Conservation (phyloP, 2,888 invertebrate genomes). For the Drosophila prolongata region DNA sequence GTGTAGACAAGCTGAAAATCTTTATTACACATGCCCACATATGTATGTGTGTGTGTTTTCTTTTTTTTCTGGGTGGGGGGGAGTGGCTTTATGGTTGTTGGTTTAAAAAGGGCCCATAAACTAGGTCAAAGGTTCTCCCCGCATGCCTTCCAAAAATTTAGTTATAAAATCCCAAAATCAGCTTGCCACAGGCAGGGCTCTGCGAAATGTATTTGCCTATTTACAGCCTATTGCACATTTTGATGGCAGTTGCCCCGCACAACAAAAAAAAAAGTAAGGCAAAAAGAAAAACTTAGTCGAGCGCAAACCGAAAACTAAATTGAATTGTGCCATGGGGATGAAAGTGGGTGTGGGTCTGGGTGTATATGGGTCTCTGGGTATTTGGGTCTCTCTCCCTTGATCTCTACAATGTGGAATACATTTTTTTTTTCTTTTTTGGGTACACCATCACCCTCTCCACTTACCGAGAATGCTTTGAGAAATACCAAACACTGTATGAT, state of each 20-base stretch:
- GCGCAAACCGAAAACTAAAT: slow-evolving; percentile 77
- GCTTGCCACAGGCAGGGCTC: slow-evolving; percentile 39
- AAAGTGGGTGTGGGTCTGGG: slow-evolving; percentile 6
- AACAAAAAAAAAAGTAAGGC: neutral
- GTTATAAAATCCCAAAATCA: slow-evolving; percentile 73
- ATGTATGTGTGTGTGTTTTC: neutral
- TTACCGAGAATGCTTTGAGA: slow-evolving; percentile 96
- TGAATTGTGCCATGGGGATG: slow-evolving; percentile 62
- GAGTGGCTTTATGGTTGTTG: slow-evolving; percentile 54
- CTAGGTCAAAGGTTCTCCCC: slow-evolving; percentile 28
- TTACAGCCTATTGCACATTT: slow-evolving; percentile 80
- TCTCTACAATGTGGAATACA: slow-evolving; percentile 8
- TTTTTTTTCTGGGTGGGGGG: neutral
- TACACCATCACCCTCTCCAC: slow-evolving; percentile 80
- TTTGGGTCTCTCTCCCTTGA: slow-evolving; percentile 31
- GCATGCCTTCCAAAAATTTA: slow-evolving; percentile 50
- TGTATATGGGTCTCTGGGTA: slow-evolving; percentile 2
- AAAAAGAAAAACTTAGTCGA: slow-evolving; percentile 63
- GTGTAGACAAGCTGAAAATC: slow-evolving; percentile 67
- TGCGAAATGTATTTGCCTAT: slow-evolving; percentile 74
- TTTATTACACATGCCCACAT: slow-evolving; percentile 46
- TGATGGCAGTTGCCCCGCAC: slow-evolving; percentile 39
- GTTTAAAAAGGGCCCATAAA: slow-evolving; percentile 24
- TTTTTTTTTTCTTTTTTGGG: slow-evolving; percentile 7
- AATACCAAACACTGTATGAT: slow-evolving; percentile 96